Conservation (phyloP, 92 coral and sea anemone species). For the Parazoanthus darwini region DNA sequence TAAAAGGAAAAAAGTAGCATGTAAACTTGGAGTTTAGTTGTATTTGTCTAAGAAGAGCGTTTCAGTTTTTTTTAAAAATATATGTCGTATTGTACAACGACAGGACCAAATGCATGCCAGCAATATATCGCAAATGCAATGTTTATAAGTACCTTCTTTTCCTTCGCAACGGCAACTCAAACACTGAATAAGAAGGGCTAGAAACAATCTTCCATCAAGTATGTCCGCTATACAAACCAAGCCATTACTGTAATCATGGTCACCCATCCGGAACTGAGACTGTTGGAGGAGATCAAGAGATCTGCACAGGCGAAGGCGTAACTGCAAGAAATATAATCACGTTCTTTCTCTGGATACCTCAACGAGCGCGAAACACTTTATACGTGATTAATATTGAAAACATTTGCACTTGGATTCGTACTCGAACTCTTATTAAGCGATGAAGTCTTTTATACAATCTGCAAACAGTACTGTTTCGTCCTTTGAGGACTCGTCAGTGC, state of each 20-base stretch:
- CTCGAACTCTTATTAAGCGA: too few relatives aligned
- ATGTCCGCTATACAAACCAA: slow-evolving; percentile 12
- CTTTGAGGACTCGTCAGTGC: too few relatives aligned
- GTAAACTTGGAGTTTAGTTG: too few relatives aligned
- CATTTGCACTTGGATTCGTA: too few relatives aligned
- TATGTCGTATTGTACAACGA: too few relatives aligned
- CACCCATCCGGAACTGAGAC: neutral
- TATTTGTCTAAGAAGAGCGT: too few relatives aligned
- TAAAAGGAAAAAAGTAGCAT: too few relatives aligned
- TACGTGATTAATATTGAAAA: too few relatives aligned
- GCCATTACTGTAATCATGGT: neutral
- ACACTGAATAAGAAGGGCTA: slow-evolving; percentile 1
- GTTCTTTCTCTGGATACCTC: neutral
- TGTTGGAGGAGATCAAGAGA: slow-evolving; percentile 27
- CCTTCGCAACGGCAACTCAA: slow-evolving; percentile 1
- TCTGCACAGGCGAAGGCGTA: slow-evolving; percentile 11
- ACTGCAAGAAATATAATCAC: neutral
- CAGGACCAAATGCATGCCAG: neutral
- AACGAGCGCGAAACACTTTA: neutral
- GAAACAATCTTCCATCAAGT: slow-evolving; percentile 36
- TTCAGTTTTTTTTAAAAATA: too few relatives aligned
- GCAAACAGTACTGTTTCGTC: too few relatives aligned
- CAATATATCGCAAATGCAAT: neutral
- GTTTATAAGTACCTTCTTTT: slow-evolving; percentile 9
- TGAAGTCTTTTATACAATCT: too few relatives aligned